Evolutionary conservation across 92 coral and sea anemone genomes (phyloP), one percentile per base, ranked within the genome.

Genomic region (Scolanthus callimorphus): DNA sequence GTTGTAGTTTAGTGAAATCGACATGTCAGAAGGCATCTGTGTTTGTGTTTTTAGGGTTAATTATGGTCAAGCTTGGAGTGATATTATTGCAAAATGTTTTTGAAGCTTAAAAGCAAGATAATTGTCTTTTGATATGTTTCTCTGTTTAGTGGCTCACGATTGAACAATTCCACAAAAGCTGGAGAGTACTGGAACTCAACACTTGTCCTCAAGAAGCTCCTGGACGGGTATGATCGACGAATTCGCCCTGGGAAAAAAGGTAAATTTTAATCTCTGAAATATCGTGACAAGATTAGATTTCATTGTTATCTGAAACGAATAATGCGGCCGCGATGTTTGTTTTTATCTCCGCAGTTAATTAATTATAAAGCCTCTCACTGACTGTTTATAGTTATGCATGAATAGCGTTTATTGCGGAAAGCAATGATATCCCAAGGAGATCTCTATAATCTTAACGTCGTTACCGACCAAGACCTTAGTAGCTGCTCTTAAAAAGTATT

Each of bases 201-300:
- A 15, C 51, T 50, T 59, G 30, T 85, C 17, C 60, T 86, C 12
- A 76, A 86, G 23, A 76, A 73, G 15, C 71, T 88, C 55, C 67
- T 88, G 56, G 81, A 80, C 24, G 78, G 63, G 25, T 88, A 88
- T 68, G 96, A 88, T 30, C 82, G 73, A 23, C 73, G 96, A 48
- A 82, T 87, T 45, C 67, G 96, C 49, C 96, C 96, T 11, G 83
- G 83, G 6, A 73, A 57, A 3, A 77, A 77, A 69, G 90, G 96
- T 87, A 74, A 46, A 51, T 6, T 34, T n/a, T n/a, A n/a, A n/a
- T n/a, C n/a, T n/a, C n/a, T n/a, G n/a, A n/a, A n/a, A n/a, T n/a
- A n/a, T n/a, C n/a, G n/a, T n/a, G n/a, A n/a, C n/a, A n/a, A n/a
- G n/a, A n/a, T n/a, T n/a, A n/a, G n/a, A n/a, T n/a, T n/a, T n/a